phyloP scores from a whole-genome alignment of 2,113 vertebrate species.

The Seriola quinqueradiata region DNA sequence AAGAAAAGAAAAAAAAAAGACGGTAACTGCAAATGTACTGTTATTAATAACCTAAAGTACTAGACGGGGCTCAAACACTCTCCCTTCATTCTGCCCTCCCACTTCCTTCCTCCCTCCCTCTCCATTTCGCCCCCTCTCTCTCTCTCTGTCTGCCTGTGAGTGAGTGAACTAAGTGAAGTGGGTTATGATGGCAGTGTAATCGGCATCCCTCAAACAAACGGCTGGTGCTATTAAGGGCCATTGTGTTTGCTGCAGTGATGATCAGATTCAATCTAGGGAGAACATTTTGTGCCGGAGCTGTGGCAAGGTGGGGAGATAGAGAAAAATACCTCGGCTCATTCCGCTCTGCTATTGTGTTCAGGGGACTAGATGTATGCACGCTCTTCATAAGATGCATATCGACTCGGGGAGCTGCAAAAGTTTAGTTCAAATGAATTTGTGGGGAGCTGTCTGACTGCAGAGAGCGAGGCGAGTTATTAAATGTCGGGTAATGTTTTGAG shows the following conservation, averaged over 20 bases:
- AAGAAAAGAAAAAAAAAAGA: conserved; percentile 41
- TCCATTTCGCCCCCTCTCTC: conserved; percentile 65
- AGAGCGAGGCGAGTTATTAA: conserved; percentile 48
- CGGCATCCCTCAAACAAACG: conserved; percentile 84
- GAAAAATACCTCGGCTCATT: conserved; percentile 64
- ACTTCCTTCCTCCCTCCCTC: conserved; percentile 48
- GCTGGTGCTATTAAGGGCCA: conserved; percentile 82
- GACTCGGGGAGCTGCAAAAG: conserved; percentile 56
- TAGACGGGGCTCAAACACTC: conserved; percentile 70
- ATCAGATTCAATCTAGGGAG: conserved; percentile 82
- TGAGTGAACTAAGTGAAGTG: conserved; percentile 81
- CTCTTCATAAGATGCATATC: conserved; percentile 75
- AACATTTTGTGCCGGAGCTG: conserved; percentile 78
- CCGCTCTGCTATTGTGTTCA: conserved; percentile 62
- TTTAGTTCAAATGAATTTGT: conserved; percentile 63
- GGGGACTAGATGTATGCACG: conserved; percentile 59
- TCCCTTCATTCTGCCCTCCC: conserved; percentile 51
- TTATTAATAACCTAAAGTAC: conserved; percentile 84
- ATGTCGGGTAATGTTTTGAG: conserved; percentile 55
- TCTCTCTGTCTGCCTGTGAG: conserved; percentile 74
- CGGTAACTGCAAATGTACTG: conserved; percentile 71
- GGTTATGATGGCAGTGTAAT: conserved; percentile 84
- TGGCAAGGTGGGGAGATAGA: conserved; percentile 58
- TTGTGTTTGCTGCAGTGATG: conserved; percentile 84
- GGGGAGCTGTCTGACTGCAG: conserved; percentile 35